Evolutionary conservation across 1,140 invertebrate species (phyloP).

Genomic region (Leptopilina clavipes): DNA sequence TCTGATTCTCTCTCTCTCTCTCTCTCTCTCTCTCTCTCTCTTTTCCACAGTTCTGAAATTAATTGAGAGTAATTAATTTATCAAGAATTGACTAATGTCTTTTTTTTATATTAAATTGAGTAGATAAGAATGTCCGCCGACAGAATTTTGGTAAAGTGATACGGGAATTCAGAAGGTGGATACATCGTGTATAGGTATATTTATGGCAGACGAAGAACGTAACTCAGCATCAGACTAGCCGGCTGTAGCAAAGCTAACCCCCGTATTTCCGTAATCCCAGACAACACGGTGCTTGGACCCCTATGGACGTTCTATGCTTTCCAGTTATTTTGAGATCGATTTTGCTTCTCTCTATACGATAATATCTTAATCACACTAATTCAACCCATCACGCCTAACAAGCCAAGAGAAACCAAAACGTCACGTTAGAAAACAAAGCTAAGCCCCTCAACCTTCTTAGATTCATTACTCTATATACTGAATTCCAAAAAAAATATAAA

Average conservation of each 20-base stretch:
- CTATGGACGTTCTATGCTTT: conserved; percentile 60
- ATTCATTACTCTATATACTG: background rate
- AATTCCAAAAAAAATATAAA: background rate
- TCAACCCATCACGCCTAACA: conserved; percentile 51
- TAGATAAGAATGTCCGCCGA: background rate
- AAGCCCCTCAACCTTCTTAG: background rate
- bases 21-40: no score
- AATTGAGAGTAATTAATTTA: no score
- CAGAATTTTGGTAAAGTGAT: conserved; percentile 22
- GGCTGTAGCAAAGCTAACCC: conserved; percentile 56
- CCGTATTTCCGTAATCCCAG: conserved; percentile 65
- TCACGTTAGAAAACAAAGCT: conserved; percentile 4
- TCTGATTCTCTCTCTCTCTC: no score
- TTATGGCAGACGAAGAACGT: conserved; percentile 63
- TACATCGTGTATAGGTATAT: conserved; percentile 52
- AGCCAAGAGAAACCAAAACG: conserved; percentile 12
- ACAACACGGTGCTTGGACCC: conserved; percentile 58
- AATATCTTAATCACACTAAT: conserved; percentile 59
- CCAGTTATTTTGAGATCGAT: conserved; percentile 61
- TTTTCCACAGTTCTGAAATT: no score
- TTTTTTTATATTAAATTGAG: background rate
- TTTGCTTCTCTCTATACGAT: conserved; percentile 43
- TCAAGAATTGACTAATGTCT: no score
- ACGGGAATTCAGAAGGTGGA: conserved; percentile 40
- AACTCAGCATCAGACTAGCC: conserved; percentile 67